Evolutionary conservation across 1,140 invertebrate species (phyloP), one percentile per base, ranked within the genome.

Genomic region (Drosophila simulans): DNA sequence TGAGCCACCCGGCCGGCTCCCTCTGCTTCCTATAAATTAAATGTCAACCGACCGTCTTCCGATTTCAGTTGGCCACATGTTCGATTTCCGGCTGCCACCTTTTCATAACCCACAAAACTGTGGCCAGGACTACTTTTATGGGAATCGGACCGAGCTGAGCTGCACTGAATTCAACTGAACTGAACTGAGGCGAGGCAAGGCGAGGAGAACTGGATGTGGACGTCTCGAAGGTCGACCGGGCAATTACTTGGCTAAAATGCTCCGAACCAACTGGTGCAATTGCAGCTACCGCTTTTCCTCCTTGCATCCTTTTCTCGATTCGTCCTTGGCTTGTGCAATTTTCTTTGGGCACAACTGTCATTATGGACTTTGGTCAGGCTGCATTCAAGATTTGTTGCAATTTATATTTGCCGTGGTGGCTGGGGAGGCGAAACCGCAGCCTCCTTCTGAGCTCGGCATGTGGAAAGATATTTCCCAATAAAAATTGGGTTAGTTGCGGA

Each of bases 321-420:
- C 65, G 82, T 82, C 83, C 83, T 86, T 86, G 83, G 77, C 83
- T 88, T 76, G 76, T 83, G 76, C 80, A 83, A 83, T 83, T 84
- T 83, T 31, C 59, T 64, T 69, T 45, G 27, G 64, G 43, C 70
- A 62, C 45, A 71, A 76, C 60, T 80, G 65, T 73, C 71, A 72
- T 77, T 77, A 77, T 68, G 74, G 74, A 75, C 63, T 77, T 77
- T 55, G 73, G 73, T 77, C 72, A 54, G 56, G 55, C 62, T 34
- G 56, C 65, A 68, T 59, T 69, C 39, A 77, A 54, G 72, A 66
- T 54, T 59, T 59, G 72, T 59, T 59, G 72, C 59, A 57, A 69
- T 48, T 27, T 48, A 48, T 65, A 48, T 65, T 63, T 64, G 22
- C 31, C 22, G 5, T 10, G 17, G 62, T 17, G 22, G 22, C 5